These are phyloP conservation scores for Pandion haliaetus DNA, from an alignment of 2,113 vertebrate genomes.

Conservation along the genomic window DNA sequence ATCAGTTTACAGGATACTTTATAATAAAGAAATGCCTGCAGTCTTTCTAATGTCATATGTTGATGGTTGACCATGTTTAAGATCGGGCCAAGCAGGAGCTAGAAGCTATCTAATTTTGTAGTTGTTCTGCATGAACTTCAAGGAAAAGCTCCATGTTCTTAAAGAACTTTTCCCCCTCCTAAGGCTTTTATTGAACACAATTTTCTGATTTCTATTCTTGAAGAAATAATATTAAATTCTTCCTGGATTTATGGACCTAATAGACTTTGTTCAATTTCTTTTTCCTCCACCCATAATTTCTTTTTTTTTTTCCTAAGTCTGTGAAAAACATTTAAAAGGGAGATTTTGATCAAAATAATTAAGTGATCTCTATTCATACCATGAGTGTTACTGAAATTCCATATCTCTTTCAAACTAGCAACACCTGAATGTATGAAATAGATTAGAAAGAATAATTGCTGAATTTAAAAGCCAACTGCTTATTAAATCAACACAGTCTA, in stretches of 20 bases:
- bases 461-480: slow-evolving; percentile 9
- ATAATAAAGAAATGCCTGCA: not conserved
- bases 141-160: not conserved
- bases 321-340: not conserved
- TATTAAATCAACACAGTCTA: slow-evolving; percentile 14
- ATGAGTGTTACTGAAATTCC: not conserved
- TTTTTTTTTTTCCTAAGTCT: not conserved
- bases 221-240: not conserved
- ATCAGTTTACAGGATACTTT: not conserved
- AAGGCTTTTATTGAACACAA: not conserved
- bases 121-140: not conserved
- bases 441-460: not conserved
- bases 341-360: not conserved
- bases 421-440: slow-evolving; percentile 11
- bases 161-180: not conserved
- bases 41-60: not conserved
- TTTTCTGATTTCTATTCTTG: not conserved
- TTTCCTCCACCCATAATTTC: not conserved
- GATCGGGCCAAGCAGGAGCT: not conserved
- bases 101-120: not conserved
- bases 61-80: not conserved
- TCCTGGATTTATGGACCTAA: not conserved
- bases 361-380: not conserved
- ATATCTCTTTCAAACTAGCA: not conserved
- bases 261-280: not conserved